Conservation (phyloP, 2,797 vertebrate genomes). For the Myiotriccus ornatus region DNA sequence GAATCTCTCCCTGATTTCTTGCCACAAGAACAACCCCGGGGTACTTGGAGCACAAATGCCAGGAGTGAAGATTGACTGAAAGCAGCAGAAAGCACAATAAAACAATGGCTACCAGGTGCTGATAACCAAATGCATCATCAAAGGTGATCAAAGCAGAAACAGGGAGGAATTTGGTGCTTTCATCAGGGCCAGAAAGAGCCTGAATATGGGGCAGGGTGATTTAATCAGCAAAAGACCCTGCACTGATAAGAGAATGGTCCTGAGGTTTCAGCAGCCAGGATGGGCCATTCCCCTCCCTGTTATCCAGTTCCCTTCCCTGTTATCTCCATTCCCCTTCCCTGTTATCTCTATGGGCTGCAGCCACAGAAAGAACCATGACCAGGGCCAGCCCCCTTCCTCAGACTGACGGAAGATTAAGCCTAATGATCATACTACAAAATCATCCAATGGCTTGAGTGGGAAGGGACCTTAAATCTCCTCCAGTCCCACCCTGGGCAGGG, state of each 20-base stretch:
- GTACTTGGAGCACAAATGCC: neutral
- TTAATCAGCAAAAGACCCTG: neutral
- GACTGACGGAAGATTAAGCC: neutral
- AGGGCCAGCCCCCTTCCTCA: neutral
- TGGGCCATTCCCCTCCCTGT: neutral
- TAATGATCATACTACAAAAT: neutral
- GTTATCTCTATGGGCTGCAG: neutral
- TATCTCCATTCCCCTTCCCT: neutral
- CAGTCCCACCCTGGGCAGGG: neutral
- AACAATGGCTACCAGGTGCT: neutral
- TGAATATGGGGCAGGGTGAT: neutral
- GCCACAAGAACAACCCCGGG: accelerated
- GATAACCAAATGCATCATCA: neutral
- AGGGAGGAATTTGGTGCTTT: neutral
- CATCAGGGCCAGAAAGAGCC: neutral
- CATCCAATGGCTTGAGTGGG: neutral
- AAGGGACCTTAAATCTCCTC: neutral
- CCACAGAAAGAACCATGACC: neutral
- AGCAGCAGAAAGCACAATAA: neutral
- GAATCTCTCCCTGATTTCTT: neutral
- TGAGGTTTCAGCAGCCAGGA: neutral
- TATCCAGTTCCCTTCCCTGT: neutral
- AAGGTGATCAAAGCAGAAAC: neutral
- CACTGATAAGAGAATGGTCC: neutral
- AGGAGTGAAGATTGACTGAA: neutral